phyloP scores from a whole-genome alignment of 2,797 vertebrate genomes.

The Sebastes minor region DNA sequence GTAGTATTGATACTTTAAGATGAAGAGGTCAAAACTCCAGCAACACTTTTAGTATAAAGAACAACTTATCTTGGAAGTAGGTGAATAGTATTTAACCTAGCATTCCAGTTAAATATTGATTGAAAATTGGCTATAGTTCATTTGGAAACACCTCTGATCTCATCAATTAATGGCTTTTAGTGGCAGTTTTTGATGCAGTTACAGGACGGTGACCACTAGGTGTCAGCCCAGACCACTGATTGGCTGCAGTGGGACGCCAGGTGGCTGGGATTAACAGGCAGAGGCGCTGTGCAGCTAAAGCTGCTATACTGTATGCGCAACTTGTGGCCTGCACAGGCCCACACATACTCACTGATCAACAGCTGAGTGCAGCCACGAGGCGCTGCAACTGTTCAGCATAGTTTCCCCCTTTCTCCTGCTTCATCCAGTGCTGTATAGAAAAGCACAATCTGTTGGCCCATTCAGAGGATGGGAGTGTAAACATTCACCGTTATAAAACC shows the following conservation, averaged over 20 bases:
- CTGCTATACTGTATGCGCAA: slow-evolving; percentile 42
- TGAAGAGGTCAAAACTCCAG: too few relatives aligned
- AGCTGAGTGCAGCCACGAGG: slow-evolving; percentile 62
- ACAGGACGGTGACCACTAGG: slow-evolving; percentile 20
- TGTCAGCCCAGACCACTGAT: slow-evolving; percentile 60
- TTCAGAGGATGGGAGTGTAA: slow-evolving; percentile 20
- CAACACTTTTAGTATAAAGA: not conserved
- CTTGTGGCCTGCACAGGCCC: slow-evolving; percentile 52
- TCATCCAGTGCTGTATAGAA: not conserved
- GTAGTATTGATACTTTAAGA: too few relatives aligned
- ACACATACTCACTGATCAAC: slow-evolving; percentile 57
- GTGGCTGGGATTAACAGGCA: slow-evolving; percentile 70
- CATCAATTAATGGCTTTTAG: not conserved
- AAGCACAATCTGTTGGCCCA: slow-evolving; percentile 1
- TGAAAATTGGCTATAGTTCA: not conserved
- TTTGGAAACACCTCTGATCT: not conserved
- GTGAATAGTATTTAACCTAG: too few relatives aligned
- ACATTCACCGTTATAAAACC: slow-evolving; percentile 23
- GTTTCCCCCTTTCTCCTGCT: slow-evolving; percentile 12
- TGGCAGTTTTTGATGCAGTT: slow-evolving; percentile 1
- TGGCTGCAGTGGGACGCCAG: slow-evolving; percentile 52
- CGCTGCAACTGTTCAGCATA: slow-evolving; percentile 46
- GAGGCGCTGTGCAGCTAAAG: slow-evolving; percentile 61
- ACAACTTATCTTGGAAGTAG: too few relatives aligned
- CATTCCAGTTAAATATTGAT: too few relatives aligned